Evolutionary conservation across 1,140 invertebrate species (phyloP), one percentile per base, ranked within the genome.

Genomic region (Euura lappo): DNA sequence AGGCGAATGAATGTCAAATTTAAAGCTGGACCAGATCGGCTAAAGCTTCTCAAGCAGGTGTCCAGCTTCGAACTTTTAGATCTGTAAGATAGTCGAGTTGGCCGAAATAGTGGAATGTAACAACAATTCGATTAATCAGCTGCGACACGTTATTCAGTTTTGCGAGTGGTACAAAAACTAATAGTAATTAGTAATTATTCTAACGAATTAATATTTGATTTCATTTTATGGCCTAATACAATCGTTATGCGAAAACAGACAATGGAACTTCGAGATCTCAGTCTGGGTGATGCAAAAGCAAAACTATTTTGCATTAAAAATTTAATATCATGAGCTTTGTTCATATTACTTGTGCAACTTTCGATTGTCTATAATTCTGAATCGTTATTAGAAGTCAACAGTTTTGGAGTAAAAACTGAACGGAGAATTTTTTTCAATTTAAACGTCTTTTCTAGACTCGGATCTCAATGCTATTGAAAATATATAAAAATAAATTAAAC

Each of bases 101-200:
- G 13, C 5, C 28, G 0, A 60, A 11, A 11, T 60, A 11, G 51
- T 60, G 51, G 51, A 60, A 60, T 60, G 51, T 60, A 60, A 60
- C 51, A 60, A 11, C 51, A 60, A 60, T 60, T 60, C 6, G 51
- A 60, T 60, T 60, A 8, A 60, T n/a, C 3, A 60, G 6, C 13
- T 6, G 51, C 51, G 13, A 11, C 51, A n/a, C 13, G 51, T 60
- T n/a, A 60, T 60, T 60, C 13, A 60, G 51, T 60, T 60, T 11
- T 60, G 10, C 51, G 13, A 60, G 51, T 11, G 51, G 51, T 60
- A 60, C 51, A 60, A 60, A 60, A 60, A 60, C 51, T 60, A 60
- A 60, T n/a, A 60, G 6, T 60, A 6, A 3, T 11, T n/a, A 60
- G 6, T 60, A 6, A 3, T 11, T 60, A 60, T n/a, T 60, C 13